phyloP scores from a whole-genome alignment of 2,797 vertebrate genomes.

The Acanthurus tractus region DNA sequence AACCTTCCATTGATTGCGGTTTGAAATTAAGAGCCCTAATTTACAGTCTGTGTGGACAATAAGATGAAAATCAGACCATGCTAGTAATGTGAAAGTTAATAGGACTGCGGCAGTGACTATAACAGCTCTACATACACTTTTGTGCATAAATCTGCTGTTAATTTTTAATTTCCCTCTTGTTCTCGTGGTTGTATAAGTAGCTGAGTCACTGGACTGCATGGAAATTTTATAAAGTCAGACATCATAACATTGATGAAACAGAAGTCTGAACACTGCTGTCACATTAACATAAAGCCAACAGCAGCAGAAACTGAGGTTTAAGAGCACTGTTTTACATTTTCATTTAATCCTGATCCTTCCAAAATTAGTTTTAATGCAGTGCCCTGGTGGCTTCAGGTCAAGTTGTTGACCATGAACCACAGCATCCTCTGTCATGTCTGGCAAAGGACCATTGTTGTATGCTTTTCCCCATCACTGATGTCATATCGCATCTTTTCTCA shows the following conservation, averaged over 20 bases:
- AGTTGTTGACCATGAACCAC: too few relatives aligned
- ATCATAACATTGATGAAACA: background rate
- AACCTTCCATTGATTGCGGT: conserved; percentile 59
- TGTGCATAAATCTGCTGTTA: conserved; percentile 9
- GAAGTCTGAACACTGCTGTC: background rate
- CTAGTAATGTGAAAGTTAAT: conserved; percentile 48
- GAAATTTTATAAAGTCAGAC: background rate
- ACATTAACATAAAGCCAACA: conserved; percentile 8
- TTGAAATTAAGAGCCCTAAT: conserved; percentile 64
- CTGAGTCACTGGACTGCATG: conserved; percentile 5
- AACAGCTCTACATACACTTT: conserved; percentile 12
- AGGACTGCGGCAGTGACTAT: conserved; percentile 16
- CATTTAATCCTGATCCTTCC: background rate
- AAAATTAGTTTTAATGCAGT: background rate
- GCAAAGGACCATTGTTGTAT: too few relatives aligned
- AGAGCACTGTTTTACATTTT: background rate
- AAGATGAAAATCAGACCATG: conserved; percentile 20
- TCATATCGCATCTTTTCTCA: too few relatives aligned
- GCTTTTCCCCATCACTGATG: too few relatives aligned
- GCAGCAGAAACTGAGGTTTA: background rate
- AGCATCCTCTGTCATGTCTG: too few relatives aligned
- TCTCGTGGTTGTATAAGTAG: background rate
- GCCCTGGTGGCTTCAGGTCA: too few relatives aligned
- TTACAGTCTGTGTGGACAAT: conserved; percentile 37
- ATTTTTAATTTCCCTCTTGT: background rate